These are phyloP conservation scores for Apamea crenata DNA, from an alignment of 2,888 invertebrate species.

Conservation along the genomic window DNA sequence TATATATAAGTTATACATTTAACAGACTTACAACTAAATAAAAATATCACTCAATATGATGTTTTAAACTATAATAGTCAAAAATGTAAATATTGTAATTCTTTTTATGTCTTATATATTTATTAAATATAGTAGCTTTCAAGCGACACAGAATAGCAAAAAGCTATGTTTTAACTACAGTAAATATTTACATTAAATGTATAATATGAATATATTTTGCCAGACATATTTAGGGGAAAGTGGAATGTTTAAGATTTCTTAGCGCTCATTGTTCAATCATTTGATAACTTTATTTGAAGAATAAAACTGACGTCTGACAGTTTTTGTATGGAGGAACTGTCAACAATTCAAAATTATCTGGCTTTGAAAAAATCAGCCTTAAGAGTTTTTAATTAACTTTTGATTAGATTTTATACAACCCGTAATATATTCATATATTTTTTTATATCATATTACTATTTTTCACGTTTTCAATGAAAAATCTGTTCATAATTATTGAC, in stretches of 20 bases:
- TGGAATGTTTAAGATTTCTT: background rate
- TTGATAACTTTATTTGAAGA: too few species aligned
- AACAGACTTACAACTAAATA: slow-evolving; percentile 49
- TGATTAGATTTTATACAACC: too few species aligned
- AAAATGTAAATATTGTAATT: slow-evolving; percentile 53
- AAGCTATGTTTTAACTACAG: slow-evolving; percentile 46
- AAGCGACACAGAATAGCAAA: slow-evolving; percentile 58
- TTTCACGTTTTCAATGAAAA: too few species aligned
- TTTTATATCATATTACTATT: too few species aligned
- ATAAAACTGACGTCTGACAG: too few species aligned
- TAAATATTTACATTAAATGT: slow-evolving; percentile 47
- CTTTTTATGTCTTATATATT: slow-evolving; percentile 26
- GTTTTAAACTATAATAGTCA: slow-evolving; percentile 35
- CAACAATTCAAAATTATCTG: too few species aligned
- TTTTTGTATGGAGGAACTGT: too few species aligned
- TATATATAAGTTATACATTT: background rate
- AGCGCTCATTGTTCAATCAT: background rate
- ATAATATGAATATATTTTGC: slow-evolving; percentile 29
- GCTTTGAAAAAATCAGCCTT: too few species aligned
- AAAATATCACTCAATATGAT: slow-evolving; percentile 61
- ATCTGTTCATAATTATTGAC: too few species aligned
- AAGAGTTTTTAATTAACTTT: too few species aligned
- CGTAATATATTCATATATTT: too few species aligned
- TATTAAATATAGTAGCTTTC: slow-evolving; percentile 38
- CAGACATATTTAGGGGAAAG: slow-evolving; percentile 37